Evolutionary conservation across 2,888 invertebrate species (phyloP).

Genomic region (Orthosia cruda): DNA sequence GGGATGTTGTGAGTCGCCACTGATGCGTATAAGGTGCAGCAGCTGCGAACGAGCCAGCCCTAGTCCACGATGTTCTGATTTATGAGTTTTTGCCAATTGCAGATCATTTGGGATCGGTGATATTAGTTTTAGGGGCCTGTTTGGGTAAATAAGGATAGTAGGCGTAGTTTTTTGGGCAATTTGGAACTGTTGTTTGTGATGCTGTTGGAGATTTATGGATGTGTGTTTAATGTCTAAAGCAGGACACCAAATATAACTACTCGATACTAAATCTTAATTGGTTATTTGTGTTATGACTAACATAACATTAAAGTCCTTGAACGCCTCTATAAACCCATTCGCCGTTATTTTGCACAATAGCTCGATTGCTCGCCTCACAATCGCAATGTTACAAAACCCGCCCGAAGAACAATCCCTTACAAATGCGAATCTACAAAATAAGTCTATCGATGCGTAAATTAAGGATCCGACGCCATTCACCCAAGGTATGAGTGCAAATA

Average conservation of each 20-base stretch:
- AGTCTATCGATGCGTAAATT: constrained; percentile 91
- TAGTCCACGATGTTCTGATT: constrained; percentile 67
- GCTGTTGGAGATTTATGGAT: constrained; percentile 17
- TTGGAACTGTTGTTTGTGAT: background rate
- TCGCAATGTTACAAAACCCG: constrained; percentile 87
- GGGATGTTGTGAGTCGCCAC: constrained; percentile 86
- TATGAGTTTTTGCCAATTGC: constrained; percentile 71
- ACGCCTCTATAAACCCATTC: constrained; percentile 52
- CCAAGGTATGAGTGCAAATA: constrained; percentile 85
- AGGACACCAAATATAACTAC: background rate
- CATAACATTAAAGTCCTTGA: constrained; percentile 33
- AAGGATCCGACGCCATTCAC: constrained; percentile 88
- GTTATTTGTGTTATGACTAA: constrained; percentile 38
- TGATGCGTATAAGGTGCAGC: constrained; percentile 89
- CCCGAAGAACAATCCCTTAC: constrained; percentile 87
- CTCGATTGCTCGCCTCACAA: constrained; percentile 70
- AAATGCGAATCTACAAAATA: constrained; percentile 88
- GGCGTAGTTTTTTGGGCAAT: constrained; percentile 36
- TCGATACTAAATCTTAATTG: background rate
- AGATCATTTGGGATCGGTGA: constrained; percentile 54
- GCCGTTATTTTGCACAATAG: constrained; percentile 78
- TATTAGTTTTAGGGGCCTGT: constrained; percentile 60
- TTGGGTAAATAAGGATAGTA: constrained; percentile 51
- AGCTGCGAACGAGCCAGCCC: constrained; percentile 80
- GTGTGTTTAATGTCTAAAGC: background rate